A percentile compares a stretch with the other conserved stretches of the same genome.
These are phyloP conservation scores for Perodicticus potto DNA, from an alignment of 2,797 vertebrate genomes.

Conservation along the genomic window DNA sequence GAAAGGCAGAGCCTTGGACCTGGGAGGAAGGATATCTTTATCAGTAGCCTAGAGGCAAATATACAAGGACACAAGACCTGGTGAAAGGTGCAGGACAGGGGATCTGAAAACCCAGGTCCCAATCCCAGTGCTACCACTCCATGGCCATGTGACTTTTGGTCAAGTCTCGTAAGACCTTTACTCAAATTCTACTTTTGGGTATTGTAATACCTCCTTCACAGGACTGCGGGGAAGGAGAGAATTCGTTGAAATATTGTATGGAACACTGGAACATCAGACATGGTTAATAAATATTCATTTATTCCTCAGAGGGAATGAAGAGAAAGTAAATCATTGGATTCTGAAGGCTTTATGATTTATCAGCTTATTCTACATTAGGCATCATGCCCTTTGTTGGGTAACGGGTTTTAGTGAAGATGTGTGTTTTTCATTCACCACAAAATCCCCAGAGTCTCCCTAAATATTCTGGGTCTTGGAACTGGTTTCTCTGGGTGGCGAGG, in stretches of 20 bases:
- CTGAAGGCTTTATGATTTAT: constrained; percentile 51
- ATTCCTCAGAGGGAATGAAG: constrained; percentile 16
- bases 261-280: not conserved
- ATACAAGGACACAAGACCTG: not conserved
- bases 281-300: constrained; percentile 58
- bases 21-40: not conserved
- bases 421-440: too few species aligned
- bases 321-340: constrained; percentile 28
- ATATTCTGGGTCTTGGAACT: constrained; percentile 51
- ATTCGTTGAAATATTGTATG: constrained; percentile 47
- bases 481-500: constrained; percentile 46
- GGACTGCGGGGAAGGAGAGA: not conserved
- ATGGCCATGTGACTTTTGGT: not conserved
- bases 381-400: not conserved
- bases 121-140: not conserved
- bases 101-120: not conserved
- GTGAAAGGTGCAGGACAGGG: not conserved
- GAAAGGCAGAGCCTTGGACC: not conserved
- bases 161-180: not conserved
- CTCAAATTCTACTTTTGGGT: not conserved
- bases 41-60: not conserved
- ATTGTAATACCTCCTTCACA: not conserved
- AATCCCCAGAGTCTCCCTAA: not conserved
- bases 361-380: constrained; percentile 18
- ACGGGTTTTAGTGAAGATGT: not conserved